Conservation (phyloP, 2,113 vertebrate genomes). For the Meriones unguiculatus region DNA sequence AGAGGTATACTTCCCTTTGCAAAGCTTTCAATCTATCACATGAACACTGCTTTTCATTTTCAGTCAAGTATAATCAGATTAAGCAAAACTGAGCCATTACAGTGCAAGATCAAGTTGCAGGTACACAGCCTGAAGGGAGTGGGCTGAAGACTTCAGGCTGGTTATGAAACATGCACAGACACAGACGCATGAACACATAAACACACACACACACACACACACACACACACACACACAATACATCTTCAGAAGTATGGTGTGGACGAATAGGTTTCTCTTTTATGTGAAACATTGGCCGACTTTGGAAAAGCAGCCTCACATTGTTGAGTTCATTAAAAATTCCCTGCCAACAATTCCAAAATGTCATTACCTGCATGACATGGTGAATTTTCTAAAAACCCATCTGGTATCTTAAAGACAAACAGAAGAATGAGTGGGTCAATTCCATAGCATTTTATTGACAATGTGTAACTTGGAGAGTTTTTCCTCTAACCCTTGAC, state of each 20-base stretch:
- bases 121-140: slow-evolving; percentile 38
- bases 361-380: slow-evolving; percentile 40
- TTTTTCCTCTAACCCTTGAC: slow-evolving; percentile 62
- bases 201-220: not conserved
- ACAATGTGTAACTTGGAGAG: slow-evolving; percentile 56
- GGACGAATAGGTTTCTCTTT: not conserved
- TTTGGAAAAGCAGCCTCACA: slow-evolving; percentile 40
- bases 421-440: slow-evolving; percentile 53
- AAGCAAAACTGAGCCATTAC: slow-evolving; percentile 58
- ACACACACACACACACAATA: not conserved
- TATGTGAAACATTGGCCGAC: slow-evolving; percentile 35
- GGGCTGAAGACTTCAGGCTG: slow-evolving; percentile 35
- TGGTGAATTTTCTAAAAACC: slow-evolving; percentile 53
- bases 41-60: slow-evolving; percentile 67
- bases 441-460: slow-evolving; percentile 68
- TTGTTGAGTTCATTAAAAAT: slow-evolving; percentile 55
- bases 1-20: slow-evolving; percentile 39
- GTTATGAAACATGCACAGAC: not conserved
- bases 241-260: not conserved
- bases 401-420: slow-evolving; percentile 69
- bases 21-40: slow-evolving; percentile 59
- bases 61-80: slow-evolving; percentile 68
- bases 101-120: slow-evolving; percentile 52
- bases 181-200: not conserved
- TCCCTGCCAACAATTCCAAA: slow-evolving; percentile 46